phyloP scores from a whole-genome alignment of 2,797 vertebrate species.

The Aplochiton taeniatus region DNA sequence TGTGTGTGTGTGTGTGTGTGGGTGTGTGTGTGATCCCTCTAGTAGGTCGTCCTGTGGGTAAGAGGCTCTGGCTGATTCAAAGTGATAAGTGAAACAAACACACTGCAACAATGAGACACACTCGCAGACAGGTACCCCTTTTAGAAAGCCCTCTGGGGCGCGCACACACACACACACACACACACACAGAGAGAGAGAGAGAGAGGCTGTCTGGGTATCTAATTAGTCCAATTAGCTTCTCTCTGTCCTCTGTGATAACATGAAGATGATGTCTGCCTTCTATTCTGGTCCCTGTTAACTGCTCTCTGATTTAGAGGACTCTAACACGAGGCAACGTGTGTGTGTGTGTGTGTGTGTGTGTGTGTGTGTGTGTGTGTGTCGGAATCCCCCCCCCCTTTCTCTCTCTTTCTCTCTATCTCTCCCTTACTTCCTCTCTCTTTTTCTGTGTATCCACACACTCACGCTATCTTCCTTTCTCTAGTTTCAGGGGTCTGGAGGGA shows the following conservation, averaged over 20 bases:
- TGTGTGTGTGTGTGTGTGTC: no score
- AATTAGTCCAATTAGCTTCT: conserved; percentile 85
- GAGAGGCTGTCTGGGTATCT: conserved; percentile 41
- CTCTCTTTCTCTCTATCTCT: no score
- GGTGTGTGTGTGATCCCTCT: no score
- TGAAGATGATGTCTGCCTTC: conserved; percentile 77
- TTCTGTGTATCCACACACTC: conserved; percentile 9
- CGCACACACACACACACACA: conserved; percentile 7
- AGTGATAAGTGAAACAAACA: conserved; percentile 62
- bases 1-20: conserved; percentile 10
- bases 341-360: conserved; percentile 32
- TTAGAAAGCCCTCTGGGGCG: neutral
- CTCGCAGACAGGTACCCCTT: conserved; percentile 12
- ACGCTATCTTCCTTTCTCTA: no score
- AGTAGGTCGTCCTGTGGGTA: no score
- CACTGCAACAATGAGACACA: conserved; percentile 9
- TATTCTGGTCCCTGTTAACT: conserved; percentile 53
- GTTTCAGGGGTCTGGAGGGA: no score
- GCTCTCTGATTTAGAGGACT: no score
- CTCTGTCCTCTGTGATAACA: conserved; percentile 75
- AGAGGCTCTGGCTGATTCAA: conserved; percentile 60
- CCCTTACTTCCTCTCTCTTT: conserved; percentile 77
- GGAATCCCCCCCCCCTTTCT: no score
- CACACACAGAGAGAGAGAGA: conserved; percentile 23
- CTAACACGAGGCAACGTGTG: conserved; percentile 24